Percentiles rank a stretch among this genome's conserved stretches.
These are phyloP conservation scores for Nomada goodeniana DNA, from an alignment of 2,888 invertebrate species.

Conservation along the genomic window DNA sequence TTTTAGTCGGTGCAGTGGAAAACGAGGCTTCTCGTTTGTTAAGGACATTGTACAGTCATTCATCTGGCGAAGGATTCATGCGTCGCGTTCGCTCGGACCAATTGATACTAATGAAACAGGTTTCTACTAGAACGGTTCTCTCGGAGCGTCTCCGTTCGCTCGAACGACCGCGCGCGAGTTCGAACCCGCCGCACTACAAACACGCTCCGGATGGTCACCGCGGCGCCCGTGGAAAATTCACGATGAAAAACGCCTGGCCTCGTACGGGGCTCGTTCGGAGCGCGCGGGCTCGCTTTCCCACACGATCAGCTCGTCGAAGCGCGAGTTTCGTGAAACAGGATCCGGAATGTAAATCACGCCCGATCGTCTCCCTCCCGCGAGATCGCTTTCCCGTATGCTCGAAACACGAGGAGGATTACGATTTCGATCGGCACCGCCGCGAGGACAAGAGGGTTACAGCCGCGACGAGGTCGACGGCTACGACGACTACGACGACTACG, in stretches of 20 bases:
- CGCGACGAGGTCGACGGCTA: slow-evolving; percentile 1
- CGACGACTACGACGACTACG: slow-evolving; percentile 23
- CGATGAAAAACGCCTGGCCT: slow-evolving; percentile 1
- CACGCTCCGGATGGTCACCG: no score
- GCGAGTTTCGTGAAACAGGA: slow-evolving; percentile 70
- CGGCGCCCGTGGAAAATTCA: not conserved
- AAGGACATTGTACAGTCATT: slow-evolving; percentile 33
- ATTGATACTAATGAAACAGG: slow-evolving; percentile 25
- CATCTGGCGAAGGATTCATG: slow-evolving; percentile 21
- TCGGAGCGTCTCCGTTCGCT: not conserved
- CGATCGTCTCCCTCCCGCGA: slow-evolving; percentile 58
- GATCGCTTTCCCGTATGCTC: slow-evolving; percentile 70
- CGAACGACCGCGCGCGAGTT: not conserved
- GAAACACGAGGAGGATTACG: slow-evolving; percentile 74
- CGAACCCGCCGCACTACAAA: not conserved
- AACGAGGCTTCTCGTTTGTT: slow-evolving; percentile 48
- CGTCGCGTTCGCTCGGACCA: not conserved
- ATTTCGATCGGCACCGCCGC: slow-evolving; percentile 57
- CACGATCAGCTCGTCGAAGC: slow-evolving; percentile 37
- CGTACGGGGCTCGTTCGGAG: slow-evolving; percentile 10
- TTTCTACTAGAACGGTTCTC: slow-evolving; percentile 4
- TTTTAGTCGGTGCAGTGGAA: slow-evolving; percentile 24
- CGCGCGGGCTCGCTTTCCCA: slow-evolving; percentile 45
- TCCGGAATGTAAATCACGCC: slow-evolving; percentile 71
- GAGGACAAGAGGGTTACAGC: slow-evolving; percentile 27